Percentiles rank a stretch among this genome's conserved stretches.
These are phyloP conservation scores for Anguilla rostrata DNA, from an alignment of 2,113 vertebrate species.

Conservation along the genomic window DNA sequence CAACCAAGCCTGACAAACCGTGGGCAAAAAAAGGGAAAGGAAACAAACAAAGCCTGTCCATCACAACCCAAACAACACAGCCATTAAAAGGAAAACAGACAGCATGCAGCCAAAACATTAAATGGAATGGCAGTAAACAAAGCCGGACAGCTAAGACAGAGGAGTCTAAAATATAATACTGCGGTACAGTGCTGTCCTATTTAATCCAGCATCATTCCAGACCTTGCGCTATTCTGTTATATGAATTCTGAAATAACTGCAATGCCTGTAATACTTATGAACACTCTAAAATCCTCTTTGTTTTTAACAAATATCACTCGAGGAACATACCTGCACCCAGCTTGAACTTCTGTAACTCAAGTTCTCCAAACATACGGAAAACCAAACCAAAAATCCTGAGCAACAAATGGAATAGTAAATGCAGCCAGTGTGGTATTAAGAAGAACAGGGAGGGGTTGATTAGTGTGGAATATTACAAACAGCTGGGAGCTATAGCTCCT, in stretches of 20 bases:
- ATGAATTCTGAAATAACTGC: background rate
- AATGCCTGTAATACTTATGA: background rate
- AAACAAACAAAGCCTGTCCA: background rate
- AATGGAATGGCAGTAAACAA: too few species aligned
- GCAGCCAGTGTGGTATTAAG: background rate
- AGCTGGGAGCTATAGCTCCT: background rate
- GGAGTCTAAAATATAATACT: background rate
- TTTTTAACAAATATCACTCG: background rate
- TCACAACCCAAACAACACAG: background rate
- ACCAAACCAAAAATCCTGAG: conserved; percentile 23
- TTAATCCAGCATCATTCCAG: background rate
- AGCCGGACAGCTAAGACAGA: too few species aligned
- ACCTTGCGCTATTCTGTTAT: background rate
- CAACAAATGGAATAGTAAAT: conserved; percentile 27
- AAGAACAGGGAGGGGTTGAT: background rate
- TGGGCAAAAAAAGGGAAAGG: too few species aligned
- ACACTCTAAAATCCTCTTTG: background rate
- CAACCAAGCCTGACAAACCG: too few species aligned
- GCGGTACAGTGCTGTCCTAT: background rate
- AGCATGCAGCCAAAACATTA: background rate
- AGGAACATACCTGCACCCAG: background rate
- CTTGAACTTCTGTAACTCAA: background rate
- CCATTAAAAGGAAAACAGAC: background rate
- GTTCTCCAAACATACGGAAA: conserved; percentile 22
- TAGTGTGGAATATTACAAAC: background rate